These are phyloP conservation scores for Cyrtodaria siliqua DNA, from an alignment of 2,888 invertebrate genomes.

Conservation along the genomic window DNA sequence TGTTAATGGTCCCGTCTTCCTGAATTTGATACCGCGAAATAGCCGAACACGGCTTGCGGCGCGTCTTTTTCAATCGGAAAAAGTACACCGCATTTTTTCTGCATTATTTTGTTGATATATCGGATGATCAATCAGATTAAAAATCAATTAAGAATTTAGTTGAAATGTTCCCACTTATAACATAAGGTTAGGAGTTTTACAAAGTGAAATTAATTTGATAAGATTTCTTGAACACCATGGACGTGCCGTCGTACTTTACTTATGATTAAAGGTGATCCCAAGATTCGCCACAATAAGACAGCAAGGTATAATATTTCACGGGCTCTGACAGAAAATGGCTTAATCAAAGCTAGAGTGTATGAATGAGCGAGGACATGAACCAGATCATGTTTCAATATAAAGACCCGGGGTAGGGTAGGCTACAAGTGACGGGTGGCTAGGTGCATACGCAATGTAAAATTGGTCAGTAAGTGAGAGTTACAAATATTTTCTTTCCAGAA, in stretches of 20 bases:
- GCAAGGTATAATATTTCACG: constrained; percentile 4
- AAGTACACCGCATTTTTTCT: no score
- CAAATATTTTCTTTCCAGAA: no score
- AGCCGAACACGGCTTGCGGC: no score
- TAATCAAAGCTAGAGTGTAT: constrained; percentile 3
- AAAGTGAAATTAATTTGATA: constrained; percentile 47
- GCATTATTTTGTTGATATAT: no score
- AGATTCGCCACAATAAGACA: no score
- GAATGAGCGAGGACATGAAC: not conserved
- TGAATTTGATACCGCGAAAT: no score
- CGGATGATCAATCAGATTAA: constrained; percentile 27
- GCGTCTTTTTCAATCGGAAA: no score
- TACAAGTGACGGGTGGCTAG: not conserved
- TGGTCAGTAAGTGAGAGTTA: no score
- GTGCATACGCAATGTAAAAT: not conserved
- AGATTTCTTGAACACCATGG: constrained; percentile 23
- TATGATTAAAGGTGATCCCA: constrained; percentile 5
- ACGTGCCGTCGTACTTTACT: not conserved
- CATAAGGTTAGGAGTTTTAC: constrained; percentile 19
- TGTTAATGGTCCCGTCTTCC: no score
- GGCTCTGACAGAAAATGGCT: not conserved
- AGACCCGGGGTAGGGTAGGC: not conserved
- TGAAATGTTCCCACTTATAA: constrained; percentile 23
- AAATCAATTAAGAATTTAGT: constrained; percentile 38
- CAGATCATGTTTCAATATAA: constrained; percentile 8